Conservation (phyloP, 2,888 invertebrate genomes). For the Diplazon laetatorius region DNA sequence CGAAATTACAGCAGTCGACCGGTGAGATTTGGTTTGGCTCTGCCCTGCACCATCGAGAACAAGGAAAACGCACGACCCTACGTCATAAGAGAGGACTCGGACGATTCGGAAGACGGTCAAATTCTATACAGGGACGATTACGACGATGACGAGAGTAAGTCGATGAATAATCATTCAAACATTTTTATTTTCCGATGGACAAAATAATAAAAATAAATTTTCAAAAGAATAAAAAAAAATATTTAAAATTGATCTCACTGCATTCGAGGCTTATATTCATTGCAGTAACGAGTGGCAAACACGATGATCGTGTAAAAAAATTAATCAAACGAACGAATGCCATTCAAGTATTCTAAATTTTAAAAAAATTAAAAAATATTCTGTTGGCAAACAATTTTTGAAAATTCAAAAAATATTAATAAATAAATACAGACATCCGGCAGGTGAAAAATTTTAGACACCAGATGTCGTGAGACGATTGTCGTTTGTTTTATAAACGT, state of each 20-base stretch:
- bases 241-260: background rate
- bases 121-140: slow-evolving; percentile 90
- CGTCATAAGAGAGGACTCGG: slow-evolving; percentile 86
- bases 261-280: background rate
- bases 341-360: no score
- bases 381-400: no score
- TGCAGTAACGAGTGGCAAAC: background rate
- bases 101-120: slow-evolving; percentile 85
- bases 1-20: slow-evolving; percentile 87
- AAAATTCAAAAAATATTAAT: no score
- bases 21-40: slow-evolving; percentile 88
- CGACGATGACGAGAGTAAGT: slow-evolving; percentile 85
- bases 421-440: no score
- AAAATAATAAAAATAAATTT: background rate
- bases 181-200: no score
- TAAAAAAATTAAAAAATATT: no score
- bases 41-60: slow-evolving; percentile 92
- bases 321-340: no score
- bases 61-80: slow-evolving; percentile 94
- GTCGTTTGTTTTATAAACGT: no score
- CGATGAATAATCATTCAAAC: background rate
- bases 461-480: no score
- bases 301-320: no score
- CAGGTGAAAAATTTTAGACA: background rate
- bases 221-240: background rate